Evolutionary conservation across 2,888 invertebrate genomes (phyloP), one percentile per base, ranked within the genome.

Genomic region (Heliconius charithonia): DNA sequence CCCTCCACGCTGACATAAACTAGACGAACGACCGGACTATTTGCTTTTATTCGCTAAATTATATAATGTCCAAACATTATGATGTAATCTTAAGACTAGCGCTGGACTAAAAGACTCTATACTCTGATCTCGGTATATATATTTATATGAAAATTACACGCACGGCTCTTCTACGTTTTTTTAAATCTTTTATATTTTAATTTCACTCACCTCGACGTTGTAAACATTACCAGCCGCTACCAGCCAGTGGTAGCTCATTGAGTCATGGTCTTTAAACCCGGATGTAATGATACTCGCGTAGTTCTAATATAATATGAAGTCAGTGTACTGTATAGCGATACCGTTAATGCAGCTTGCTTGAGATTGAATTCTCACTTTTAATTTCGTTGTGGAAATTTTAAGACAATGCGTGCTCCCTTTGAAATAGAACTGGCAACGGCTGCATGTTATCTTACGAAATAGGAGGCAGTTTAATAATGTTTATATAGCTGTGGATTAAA

Each of bases 321-420:
- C 90, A 88, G 85, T 87, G 89, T 92, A 88, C 87, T 90, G 90
- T 90, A 85, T 83, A 87, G 83, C 86, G 86, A 85, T 90, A 92
- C 93, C 91, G 93, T 93, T 93, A 91, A 88, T 87, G 85, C 85
- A 82, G 80, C 82, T 83, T 84, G 85, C 85, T 84, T 86, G 87
- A 89, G 87, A 93, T 92, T 91, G 89, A 89, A 91, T 91, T 89
- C 89, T 90, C 90, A 93, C 93, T 93, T 91, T 93, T 93, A 90
- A 89, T 94, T 94, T 93, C 91, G 85, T 84, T 89, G 88, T 92
- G 88, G 85, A 87, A 89, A 84, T 81, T 82, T 74, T 75, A 81
- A 87, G 83, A 89, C 89, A 89, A 89, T 88, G 87, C 81, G 77
- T 88, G 87, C 79, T 77, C 77, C 80, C 76, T 80, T 79, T 80